Percentiles rank a stretch among this genome's conserved stretches.
phyloP scores from a whole-genome alignment of 2,113 vertebrate genomes.

The Chelonoidis abingdonii region DNA sequence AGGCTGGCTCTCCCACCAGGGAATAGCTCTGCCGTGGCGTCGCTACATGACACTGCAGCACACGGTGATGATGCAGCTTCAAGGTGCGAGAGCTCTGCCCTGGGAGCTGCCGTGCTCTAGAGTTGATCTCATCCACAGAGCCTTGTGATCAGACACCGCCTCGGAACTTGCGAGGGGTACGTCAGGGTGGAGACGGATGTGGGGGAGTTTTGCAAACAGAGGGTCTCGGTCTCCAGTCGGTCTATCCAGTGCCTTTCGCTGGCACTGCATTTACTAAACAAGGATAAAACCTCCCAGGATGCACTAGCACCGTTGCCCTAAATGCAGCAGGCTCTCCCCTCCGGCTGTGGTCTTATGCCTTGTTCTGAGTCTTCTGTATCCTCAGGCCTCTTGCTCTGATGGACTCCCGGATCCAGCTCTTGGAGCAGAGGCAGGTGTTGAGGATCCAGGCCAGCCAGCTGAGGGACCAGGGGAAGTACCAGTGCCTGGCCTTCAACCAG shows the following conservation, averaged over 20 bases:
- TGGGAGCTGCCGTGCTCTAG: background rate
- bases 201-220: background rate
- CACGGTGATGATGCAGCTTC: background rate
- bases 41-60: background rate
- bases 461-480: constrained; percentile 86
- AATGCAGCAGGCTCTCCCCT: background rate
- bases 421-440: constrained; percentile 83
- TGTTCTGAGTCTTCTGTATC: background rate
- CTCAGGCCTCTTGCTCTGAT: constrained; percentile 81
- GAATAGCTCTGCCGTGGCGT: background rate
- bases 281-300: background rate
- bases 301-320: background rate
- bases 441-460: constrained; percentile 79
- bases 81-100: background rate
- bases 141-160: background rate
- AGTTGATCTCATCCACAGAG: background rate
- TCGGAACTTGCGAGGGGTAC: background rate
- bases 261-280: background rate
- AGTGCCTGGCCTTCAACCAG: constrained; percentile 87
- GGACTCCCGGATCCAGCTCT: constrained; percentile 80
- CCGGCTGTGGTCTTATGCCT: background rate
- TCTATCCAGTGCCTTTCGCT: background rate
- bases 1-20: background rate
- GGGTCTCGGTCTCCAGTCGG: background rate
- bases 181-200: background rate